Base-by-base conservation (phyloP, 2,113 vertebrate species). In the Procavia capensis region DNA sequence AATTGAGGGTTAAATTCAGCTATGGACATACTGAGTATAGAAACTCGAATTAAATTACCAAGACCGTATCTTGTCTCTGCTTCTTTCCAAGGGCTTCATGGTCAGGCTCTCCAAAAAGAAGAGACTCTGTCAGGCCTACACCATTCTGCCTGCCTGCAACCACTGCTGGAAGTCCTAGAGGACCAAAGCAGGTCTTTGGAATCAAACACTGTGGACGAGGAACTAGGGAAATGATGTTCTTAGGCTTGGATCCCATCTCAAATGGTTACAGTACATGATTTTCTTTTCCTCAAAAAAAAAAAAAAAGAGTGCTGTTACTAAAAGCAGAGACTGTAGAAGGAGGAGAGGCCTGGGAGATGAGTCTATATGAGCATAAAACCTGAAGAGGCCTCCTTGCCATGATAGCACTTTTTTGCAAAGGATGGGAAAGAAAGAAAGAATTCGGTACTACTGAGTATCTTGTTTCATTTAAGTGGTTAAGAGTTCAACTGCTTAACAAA, bases 221-320 rank as follows among this genome's bases (percentile, higher is more conserved):
- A 86, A 68, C 17, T 0, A 1, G 0, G 0, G 57, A 19, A 43
- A 3, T 43, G 66, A 47, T 80, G 0, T 11, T 59, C 16, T 8
- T 79, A 17, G 20, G 24, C 10, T 25, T 39, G 8, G 11, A 14
- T 81, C 22, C 39, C 50, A 68, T 54, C 68, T 27, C n/a, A 82
- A 29, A 13, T 41, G 41, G 47, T 47, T 75, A 80, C 5, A 78
- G 2, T 0, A 47, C 27, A 27, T 79, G 2, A 31, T 9, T 83
- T 43, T 59, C 14, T 16, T 36, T 34, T n/a, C n/a, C n/a, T n/a
- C n/a, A n/a, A n/a, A n/a, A 29, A 79, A 43, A 43, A 9, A 90
- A 90, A 81, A 54, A 27, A 5, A 86, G 3, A 2, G 17, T 75
- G 22, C 27, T 54, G 1, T 54, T 79, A n/a, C 4, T 34, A 25